A percentile compares a stretch with the other conserved stretches of the same genome.
Evolutionary conservation across 2,888 invertebrate genomes (phyloP).

Genomic region (Diadegma fenestrale): DNA sequence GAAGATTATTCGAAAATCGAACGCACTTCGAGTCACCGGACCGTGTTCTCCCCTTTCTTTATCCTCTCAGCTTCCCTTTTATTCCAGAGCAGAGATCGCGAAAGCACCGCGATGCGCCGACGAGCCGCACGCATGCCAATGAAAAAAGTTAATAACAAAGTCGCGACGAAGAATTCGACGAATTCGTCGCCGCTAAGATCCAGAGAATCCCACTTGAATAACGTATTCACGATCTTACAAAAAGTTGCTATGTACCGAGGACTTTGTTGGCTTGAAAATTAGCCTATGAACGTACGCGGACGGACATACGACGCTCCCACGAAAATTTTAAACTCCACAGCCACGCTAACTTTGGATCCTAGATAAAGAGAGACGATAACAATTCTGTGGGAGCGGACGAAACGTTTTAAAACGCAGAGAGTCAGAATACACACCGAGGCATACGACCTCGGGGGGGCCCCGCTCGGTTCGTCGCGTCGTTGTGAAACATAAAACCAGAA

Average conservation of each 20-base stretch:
- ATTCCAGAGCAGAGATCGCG: too few species aligned
- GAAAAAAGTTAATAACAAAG: too few species aligned
- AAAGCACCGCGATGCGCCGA: too few species aligned
- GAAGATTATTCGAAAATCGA: too few species aligned
- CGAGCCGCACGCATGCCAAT: too few species aligned
- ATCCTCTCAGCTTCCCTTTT: too few species aligned
- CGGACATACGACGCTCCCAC: constrained; percentile 50
- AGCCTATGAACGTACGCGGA: constrained; percentile 18
- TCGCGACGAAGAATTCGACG: too few species aligned
- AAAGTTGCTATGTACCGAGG: neutral
- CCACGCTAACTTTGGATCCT: constrained; percentile 78
- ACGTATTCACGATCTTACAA: neutral
- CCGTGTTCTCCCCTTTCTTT: too few species aligned
- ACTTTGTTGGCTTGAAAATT: constrained; percentile 5
- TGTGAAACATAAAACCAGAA: constrained; percentile 69
- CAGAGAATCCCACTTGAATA: neutral
- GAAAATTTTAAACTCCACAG: constrained; percentile 59
- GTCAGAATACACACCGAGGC: neutral
- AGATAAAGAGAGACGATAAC: constrained; percentile 74
- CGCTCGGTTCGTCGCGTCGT: constrained; percentile 68
- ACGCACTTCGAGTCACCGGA: too few species aligned
- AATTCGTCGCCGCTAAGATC: too few species aligned
- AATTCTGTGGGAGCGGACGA: constrained; percentile 47
- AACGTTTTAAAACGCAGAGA: constrained; percentile 23
- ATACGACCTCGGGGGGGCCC: constrained; percentile 4